Evolutionary conservation across 2,797 vertebrate species (phyloP).

Genomic region (Leptatherina wallacei): DNA sequence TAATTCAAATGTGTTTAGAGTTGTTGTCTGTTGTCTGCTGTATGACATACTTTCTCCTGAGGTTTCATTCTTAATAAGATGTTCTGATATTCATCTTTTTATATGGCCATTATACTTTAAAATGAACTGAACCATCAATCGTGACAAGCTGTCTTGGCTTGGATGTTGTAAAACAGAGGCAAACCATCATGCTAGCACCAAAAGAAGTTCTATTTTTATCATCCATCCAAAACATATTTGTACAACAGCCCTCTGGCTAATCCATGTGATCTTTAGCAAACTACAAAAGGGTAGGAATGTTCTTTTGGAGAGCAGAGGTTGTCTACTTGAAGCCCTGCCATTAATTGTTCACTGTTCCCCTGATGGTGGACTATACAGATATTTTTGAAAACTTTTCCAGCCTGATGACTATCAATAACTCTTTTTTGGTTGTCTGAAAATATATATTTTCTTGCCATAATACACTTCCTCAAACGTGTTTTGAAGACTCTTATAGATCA

Average conservation of each 20-base stretch:
- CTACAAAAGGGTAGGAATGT: background rate
- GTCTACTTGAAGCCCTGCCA: background rate
- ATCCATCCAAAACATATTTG: background rate
- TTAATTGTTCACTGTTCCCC: background rate
- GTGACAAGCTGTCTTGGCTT: background rate
- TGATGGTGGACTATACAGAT: background rate
- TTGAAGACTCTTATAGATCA: background rate
- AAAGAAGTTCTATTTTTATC: background rate
- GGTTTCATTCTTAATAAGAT: background rate
- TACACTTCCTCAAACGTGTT: background rate
- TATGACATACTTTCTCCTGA: background rate
- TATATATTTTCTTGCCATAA: background rate
- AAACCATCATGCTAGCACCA: too few species aligned
- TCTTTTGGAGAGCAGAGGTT: background rate
- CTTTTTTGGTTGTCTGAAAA: background rate
- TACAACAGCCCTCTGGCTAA: background rate
- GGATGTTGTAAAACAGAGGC: background rate
- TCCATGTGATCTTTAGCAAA: background rate
- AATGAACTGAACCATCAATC: too few species aligned
- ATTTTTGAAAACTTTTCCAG: background rate
- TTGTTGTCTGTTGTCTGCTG: background rate
- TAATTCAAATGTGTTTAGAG: too few species aligned
- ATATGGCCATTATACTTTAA: background rate
- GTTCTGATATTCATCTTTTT: too few species aligned
- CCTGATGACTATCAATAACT: background rate